Evolutionary conservation across 2,113 vertebrate species (phyloP).

Genomic region (Aspidoscelis tigris): DNA sequence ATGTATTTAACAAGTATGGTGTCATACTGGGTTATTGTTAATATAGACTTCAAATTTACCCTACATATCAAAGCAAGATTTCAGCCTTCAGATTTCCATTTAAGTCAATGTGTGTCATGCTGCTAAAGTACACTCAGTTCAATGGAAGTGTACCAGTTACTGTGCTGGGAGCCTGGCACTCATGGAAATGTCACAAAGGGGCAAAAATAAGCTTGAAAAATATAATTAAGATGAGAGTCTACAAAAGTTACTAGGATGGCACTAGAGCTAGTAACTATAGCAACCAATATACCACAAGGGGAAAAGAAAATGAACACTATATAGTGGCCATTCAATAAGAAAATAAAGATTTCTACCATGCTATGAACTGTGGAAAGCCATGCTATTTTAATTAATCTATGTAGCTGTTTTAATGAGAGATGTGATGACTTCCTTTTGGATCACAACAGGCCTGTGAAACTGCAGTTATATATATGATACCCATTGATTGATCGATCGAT

Average conservation of each 20-base stretch:
- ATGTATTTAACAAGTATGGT: constrained; percentile 27
- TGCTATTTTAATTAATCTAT: neutral
- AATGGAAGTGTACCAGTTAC: constrained; percentile 34
- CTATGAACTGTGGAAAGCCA: neutral
- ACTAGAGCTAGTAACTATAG: constrained; percentile 20
- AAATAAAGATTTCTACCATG: neutral
- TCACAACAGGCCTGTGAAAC: neutral
- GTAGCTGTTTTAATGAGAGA: neutral
- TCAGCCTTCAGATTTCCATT: neutral
- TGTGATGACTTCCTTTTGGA: neutral
- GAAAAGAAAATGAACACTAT: constrained; percentile 15
- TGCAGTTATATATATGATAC: neutral
- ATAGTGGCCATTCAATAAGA: constrained; percentile 13
- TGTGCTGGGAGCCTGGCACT: constrained; percentile 11
- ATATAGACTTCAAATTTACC: constrained; percentile 27
- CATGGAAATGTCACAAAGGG: constrained; percentile 26
- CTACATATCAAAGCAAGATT: constrained; percentile 19
- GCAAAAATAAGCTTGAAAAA: constrained; percentile 31
- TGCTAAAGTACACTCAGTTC: constrained; percentile 21
- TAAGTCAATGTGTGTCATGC: constrained; percentile 8
- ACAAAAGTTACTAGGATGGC: constrained; percentile 33
- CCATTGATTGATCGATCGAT: neutral
- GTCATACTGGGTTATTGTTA: constrained; percentile 44
- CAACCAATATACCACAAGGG: constrained; percentile 42
- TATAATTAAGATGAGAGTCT: constrained; percentile 40